Percentiles rank a stretch among this genome's conserved stretches.
Conservation (phyloP, 2,888 invertebrate species). For the Plagodis pulveraria region DNA sequence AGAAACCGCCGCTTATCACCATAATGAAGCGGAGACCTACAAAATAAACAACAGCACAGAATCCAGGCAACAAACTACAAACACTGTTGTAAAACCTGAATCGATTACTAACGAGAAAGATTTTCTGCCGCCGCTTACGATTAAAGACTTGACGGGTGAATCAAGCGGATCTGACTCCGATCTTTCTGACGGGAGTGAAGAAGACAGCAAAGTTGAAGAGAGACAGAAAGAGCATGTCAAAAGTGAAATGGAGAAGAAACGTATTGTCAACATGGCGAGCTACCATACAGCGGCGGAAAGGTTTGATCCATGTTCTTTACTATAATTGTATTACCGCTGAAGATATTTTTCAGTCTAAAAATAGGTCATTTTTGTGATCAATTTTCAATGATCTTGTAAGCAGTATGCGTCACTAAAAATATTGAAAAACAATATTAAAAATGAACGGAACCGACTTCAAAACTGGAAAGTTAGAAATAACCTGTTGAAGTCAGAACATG, state of each 20-base stretch:
- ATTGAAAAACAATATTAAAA: no score
- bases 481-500: no score
- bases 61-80: conserved; percentile 14
- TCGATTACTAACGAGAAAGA: conserved; percentile 37
- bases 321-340: no score
- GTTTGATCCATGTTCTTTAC: conserved; percentile 38
- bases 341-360: no score
- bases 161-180: conserved; percentile 45
- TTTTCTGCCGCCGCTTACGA: conserved; percentile 56
- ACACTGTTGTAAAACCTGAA: conserved; percentile 25
- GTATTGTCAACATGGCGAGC: conserved; percentile 47
- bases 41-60: conserved; percentile 32
- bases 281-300: conserved; percentile 68
- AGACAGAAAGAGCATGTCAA: conserved; percentile 28
- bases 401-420: no score
- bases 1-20: conserved; percentile 63
- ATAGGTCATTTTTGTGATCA: no score
- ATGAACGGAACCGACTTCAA: no score
- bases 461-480: no score
- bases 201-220: conserved; percentile 29
- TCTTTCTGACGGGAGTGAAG: conserved; percentile 35
- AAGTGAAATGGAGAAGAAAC: conserved; percentile 36
- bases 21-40: conserved; percentile 48
- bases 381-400: no score
- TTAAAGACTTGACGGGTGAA: conserved; percentile 40